Conservation (phyloP, 1,140 invertebrate genomes). For the Patella vulgata region DNA sequence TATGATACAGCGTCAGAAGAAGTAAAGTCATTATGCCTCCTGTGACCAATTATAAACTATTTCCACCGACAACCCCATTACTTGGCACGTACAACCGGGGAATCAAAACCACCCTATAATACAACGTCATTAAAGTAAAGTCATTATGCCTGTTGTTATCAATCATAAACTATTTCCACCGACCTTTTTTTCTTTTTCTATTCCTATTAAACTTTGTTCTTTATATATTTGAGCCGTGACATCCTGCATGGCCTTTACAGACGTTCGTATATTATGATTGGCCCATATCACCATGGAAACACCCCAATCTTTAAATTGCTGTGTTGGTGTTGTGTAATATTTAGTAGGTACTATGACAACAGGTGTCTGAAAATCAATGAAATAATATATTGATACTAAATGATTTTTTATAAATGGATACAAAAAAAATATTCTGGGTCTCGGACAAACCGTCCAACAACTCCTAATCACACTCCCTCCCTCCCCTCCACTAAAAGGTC, state of each 20-base stretch:
- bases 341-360: constrained; percentile 69
- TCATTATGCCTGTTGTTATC: too few species aligned
- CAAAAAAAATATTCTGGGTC: too few species aligned
- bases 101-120: too few species aligned
- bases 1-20: too few species aligned
- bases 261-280: constrained; percentile 68
- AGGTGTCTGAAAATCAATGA: constrained; percentile 64
- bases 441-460: neutral
- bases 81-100: too few species aligned
- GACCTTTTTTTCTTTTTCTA: constrained; percentile 66
- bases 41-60: neutral
- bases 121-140: too few species aligned
- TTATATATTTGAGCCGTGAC: constrained; percentile 59
- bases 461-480: neutral
- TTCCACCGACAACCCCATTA: neutral
- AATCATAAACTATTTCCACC: constrained; percentile 17
- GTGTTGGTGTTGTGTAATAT: constrained; percentile 67
- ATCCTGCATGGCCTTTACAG: constrained; percentile 66
- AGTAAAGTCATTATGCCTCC: too few species aligned
- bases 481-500: neutral
- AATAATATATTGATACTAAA: too few species aligned
- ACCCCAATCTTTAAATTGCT: constrained; percentile 63
- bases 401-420: too few species aligned
- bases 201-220: constrained; percentile 58
- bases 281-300: constrained; percentile 69